These are phyloP conservation scores for Polymixis lichenea DNA, from an alignment of 2,888 invertebrate species.

Conservation along the genomic window DNA sequence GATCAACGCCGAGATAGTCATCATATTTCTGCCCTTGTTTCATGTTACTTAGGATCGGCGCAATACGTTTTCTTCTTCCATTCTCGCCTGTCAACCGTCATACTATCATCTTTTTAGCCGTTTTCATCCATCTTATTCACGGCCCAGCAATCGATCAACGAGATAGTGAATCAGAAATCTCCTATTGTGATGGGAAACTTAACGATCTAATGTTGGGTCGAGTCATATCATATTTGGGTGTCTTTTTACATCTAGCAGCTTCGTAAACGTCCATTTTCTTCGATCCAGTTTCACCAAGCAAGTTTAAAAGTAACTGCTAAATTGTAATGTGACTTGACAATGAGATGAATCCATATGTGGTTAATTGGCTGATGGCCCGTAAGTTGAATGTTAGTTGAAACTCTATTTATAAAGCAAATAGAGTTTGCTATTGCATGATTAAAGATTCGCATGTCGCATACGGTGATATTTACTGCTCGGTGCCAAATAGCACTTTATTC, in stretches of 20 bases:
- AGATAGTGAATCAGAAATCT: neutral
- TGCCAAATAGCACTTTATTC: slow-evolving; percentile 16
- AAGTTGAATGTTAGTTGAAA: neutral
- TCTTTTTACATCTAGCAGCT: neutral
- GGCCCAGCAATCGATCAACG: neutral
- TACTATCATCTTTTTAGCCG: too few species aligned
- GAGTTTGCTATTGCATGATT: too few species aligned
- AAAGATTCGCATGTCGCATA: neutral
- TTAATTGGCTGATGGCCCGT: neutral
- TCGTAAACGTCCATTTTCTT: neutral
- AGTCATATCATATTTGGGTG: neutral
- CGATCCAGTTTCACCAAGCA: neutral
- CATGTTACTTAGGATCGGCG: too few species aligned
- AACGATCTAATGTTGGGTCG: neutral
- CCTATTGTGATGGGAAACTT: too few species aligned
- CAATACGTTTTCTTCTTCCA: too few species aligned
- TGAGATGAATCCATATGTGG: too few species aligned
- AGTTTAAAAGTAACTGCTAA: neutral
- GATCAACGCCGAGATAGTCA: too few species aligned
- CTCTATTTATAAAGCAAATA: too few species aligned
- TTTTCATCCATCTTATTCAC: neutral
- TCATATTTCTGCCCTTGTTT: too few species aligned
- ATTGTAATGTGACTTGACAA: neutral
- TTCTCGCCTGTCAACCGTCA: too few species aligned
- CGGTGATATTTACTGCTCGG: slow-evolving; percentile 14